These are phyloP conservation scores for Poeciliopsis gracilis DNA, from an alignment of 2,797 vertebrate species.

Conservation along the genomic window DNA sequence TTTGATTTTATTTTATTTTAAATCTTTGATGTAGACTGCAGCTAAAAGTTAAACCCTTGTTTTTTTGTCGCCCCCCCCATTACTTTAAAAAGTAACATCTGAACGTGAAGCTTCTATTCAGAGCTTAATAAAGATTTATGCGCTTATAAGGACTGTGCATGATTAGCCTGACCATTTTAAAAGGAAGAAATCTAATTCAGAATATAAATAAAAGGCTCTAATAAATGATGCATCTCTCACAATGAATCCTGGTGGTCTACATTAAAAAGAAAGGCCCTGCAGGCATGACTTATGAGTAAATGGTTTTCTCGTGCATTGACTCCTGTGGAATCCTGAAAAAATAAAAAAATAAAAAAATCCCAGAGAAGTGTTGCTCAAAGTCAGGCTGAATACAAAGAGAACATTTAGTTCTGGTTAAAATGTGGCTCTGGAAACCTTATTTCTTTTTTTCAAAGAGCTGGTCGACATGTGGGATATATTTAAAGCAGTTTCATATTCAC, in stretches of 20 bases:
- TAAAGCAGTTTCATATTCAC: slow-evolving; percentile 13
- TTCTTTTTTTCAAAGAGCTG: slow-evolving; percentile 1
- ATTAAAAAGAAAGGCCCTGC: slow-evolving; percentile 7
- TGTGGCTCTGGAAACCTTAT: slow-evolving; percentile 8
- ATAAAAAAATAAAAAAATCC: neutral
- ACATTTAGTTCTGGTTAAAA: slow-evolving; percentile 26
- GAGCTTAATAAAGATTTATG: slow-evolving; percentile 3
- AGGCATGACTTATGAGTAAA: slow-evolving; percentile 4
- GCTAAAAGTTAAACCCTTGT: neutral
- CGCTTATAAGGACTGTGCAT: slow-evolving; percentile 14
- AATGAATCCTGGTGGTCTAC: slow-evolving; percentile 26
- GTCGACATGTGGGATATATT: slow-evolving; percentile 12
- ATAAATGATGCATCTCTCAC: slow-evolving; percentile 25
- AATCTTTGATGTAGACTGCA: neutral
- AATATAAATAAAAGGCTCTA: slow-evolving; percentile 16
- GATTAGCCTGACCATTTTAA: slow-evolving; percentile 11
- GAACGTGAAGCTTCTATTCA: neutral
- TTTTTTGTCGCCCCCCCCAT: neutral
- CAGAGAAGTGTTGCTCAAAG: slow-evolving; percentile 12
- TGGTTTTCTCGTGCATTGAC: slow-evolving; percentile 19
- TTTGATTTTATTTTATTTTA: neutral
- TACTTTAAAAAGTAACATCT: neutral
- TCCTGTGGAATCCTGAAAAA: slow-evolving; percentile 38
- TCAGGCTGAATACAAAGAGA: slow-evolving; percentile 44
- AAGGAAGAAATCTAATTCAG: slow-evolving; percentile 8